phyloP scores from a whole-genome alignment of 2,113 vertebrate species.

The Calypte anna region DNA sequence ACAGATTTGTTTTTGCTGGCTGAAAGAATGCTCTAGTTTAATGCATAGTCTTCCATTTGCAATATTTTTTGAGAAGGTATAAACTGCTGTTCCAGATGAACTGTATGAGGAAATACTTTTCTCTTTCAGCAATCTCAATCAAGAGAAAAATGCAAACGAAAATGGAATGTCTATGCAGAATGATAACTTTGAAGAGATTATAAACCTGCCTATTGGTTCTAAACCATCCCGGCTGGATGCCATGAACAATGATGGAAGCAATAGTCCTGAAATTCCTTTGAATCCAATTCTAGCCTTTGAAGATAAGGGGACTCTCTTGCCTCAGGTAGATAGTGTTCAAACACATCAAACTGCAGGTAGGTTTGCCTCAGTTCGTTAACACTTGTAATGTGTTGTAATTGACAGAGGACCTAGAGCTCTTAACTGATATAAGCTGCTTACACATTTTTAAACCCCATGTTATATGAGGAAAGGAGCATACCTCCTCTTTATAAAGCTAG shows the following conservation, averaged over 20 bases:
- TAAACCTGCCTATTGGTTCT: conserved; percentile 85
- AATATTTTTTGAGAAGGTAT: not conserved
- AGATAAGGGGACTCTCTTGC: conserved; percentile 86
- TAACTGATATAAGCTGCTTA: not conserved
- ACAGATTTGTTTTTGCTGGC: not conserved
- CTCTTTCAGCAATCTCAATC: conserved; percentile 64
- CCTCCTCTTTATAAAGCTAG: not conserved
- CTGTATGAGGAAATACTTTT: not conserved
- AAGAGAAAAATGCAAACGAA: conserved; percentile 80
- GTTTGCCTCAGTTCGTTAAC: not conserved
- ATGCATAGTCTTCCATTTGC: not conserved
- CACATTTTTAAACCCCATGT: not conserved
- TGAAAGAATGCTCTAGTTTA: not conserved
- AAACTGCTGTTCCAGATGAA: not conserved
- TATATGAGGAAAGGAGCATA: not conserved
- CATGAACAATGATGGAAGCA: conserved; percentile 77
- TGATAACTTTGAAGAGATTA: conserved; percentile 90
- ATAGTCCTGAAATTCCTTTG: conserved; percentile 78
- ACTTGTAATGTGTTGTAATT: not conserved
- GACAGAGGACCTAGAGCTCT: not conserved
- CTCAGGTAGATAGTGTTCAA: conserved; percentile 86
- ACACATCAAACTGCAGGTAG: conserved; percentile 88
- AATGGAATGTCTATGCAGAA: conserved; percentile 84
- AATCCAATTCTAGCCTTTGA: conserved; percentile 89
- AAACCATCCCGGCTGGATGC: conserved; percentile 83